Percentiles rank a stretch among this genome's conserved stretches.
Conservation (phyloP, 2,113 vertebrate genomes). For the Campylomormyrus tamandua region DNA sequence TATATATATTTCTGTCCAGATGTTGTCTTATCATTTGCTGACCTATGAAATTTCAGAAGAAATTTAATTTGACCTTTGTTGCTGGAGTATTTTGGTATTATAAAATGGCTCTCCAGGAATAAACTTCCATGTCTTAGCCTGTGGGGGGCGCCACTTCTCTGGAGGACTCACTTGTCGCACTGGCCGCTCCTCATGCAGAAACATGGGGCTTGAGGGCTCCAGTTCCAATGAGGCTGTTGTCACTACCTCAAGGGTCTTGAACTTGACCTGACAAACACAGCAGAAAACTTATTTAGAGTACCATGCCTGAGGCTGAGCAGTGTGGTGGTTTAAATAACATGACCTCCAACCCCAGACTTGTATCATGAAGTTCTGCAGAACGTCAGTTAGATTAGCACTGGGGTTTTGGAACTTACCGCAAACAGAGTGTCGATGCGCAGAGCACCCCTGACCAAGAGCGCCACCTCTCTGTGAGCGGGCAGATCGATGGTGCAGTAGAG, state of each 20-base stretch:
- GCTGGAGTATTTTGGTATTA: neutral
- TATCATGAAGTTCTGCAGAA: neutral
- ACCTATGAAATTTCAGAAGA: neutral
- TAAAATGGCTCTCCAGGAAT: neutral
- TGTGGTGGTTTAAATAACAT: neutral
- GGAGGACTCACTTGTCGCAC: constrained; percentile 56
- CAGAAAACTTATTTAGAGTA: neutral
- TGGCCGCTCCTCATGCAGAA: constrained; percentile 53
- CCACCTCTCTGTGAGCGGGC: constrained; percentile 55
- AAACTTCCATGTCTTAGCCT: neutral
- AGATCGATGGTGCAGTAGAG: constrained; percentile 35
- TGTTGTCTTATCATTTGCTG: neutral
- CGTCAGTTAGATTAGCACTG: neutral
- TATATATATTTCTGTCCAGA: neutral
- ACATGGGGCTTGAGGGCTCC: constrained; percentile 42
- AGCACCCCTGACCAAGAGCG: constrained; percentile 60
- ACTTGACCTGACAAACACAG: constrained; percentile 46
- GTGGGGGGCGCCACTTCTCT: neutral
- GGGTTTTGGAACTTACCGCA: constrained; percentile 57
- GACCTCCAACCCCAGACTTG: neutral
- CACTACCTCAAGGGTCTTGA: constrained; percentile 54
- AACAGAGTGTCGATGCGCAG: constrained; percentile 66
- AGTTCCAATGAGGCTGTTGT: constrained; percentile 50
- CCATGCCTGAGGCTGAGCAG: neutral
- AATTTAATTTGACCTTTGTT: neutral